A percentile compares a stretch with the other conserved stretches of the same genome.
These are phyloP conservation scores for Temnothorax ravouxi DNA, from an alignment of 2,888 invertebrate species.

Conservation along the genomic window DNA sequence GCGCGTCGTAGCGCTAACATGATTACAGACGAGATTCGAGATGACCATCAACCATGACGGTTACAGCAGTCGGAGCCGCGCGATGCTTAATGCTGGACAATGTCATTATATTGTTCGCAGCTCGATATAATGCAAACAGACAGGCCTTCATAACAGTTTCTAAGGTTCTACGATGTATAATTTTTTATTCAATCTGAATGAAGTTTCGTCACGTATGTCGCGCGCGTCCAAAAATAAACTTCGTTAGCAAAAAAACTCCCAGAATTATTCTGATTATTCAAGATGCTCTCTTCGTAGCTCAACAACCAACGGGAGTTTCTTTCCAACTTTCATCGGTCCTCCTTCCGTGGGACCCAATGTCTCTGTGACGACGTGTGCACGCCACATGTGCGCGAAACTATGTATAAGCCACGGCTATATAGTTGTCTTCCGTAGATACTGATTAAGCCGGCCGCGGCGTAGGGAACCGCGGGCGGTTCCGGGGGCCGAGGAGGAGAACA, in stretches of 20 bases:
- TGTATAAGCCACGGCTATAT: slow-evolving; percentile 72
- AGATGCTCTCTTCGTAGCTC: neutral
- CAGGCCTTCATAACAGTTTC: neutral
- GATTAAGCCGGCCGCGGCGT: slow-evolving; percentile 73
- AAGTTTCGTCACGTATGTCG: neutral
- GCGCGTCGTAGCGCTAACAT: slow-evolving; percentile 39
- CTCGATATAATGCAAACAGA: neutral
- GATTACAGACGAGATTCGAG: slow-evolving; percentile 39
- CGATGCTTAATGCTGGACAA: slow-evolving; percentile 12
- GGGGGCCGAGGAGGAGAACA: slow-evolving; percentile 25
- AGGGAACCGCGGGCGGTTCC: slow-evolving; percentile 54
- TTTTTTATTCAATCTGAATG: neutral
- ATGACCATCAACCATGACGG: slow-evolving; percentile 42
- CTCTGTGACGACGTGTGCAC: slow-evolving; percentile 56
- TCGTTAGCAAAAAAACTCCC: neutral
- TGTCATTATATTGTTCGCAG: slow-evolving; percentile 21
- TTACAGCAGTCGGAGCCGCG: slow-evolving; percentile 21
- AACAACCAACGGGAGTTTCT: slow-evolving; percentile 15
- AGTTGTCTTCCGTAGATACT: slow-evolving; percentile 78
- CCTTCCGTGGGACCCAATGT: slow-evolving; percentile 59
- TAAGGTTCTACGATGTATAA: neutral
- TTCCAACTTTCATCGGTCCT: slow-evolving; percentile 17
- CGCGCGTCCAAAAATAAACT: neutral
- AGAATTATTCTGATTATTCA: neutral
- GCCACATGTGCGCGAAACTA: slow-evolving; percentile 71